Base-by-base conservation (phyloP, 2,888 invertebrate genomes). In the Philaethria dido region DNA sequence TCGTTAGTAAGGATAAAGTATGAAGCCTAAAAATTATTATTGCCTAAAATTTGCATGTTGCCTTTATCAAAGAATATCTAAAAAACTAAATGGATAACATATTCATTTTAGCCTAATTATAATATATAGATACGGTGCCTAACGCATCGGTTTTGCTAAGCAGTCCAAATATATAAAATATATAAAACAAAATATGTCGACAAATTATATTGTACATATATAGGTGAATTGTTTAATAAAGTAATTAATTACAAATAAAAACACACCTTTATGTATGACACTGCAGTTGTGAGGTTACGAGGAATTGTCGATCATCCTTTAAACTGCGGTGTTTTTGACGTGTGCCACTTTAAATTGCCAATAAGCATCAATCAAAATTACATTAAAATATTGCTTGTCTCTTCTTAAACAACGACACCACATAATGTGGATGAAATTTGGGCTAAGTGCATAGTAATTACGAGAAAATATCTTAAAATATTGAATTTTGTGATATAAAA, bases 361-460 rank as follows among this genome's bases (percentile, higher is more conserved):
- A 65, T 70, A 65, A 65, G 65, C 65, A 68, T 68, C 68, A 52
- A 68, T 70, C 64, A 68, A 50, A 61, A 52, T 62, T 62, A 65
- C 50, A 47, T 52, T 60, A 54, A 64, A 39, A 60, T 55, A 68
- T 68, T 57, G 16, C 50, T 22, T 47, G 50, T 48, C 50, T n/a
- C 45, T 45, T 33, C 29, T 47, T 18, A 55, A 62, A 52, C 54
- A 61, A 55, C 45, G 62, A 33, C 29, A 36, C 9, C 1, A 16
- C 18, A 16, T 52, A 20, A 42, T 33, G 36, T 3, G 39, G n/a
- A 36, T 39, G 48, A 42, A 48, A 62, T 62, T 62, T 62, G 20
- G 45, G 60, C 42, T 25, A 60, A 59, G 42, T 42, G 22, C 11
- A 59, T 29, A 60, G 29, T 33, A 45, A 60, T 60, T 60, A 45